phyloP scores from a whole-genome alignment of 2,888 invertebrate genomes.

The Digitonthophagus gazella region DNA sequence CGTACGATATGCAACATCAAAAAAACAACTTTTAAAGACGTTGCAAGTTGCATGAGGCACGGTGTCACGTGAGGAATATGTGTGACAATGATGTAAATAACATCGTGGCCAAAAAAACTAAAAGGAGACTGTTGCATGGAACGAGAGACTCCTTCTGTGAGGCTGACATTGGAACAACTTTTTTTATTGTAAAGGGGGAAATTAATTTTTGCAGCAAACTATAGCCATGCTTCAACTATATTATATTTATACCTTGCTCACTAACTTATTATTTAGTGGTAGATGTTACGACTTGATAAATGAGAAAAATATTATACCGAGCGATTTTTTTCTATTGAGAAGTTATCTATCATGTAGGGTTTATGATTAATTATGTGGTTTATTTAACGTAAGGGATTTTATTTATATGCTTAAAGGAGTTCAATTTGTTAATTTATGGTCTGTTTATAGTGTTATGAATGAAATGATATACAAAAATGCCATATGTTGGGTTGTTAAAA shows the following conservation, averaged over 20 bases:
- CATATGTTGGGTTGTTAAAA: no score
- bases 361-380: neutral
- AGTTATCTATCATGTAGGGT: neutral
- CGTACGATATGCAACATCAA: neutral
- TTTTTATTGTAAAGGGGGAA: conserved; percentile 4
- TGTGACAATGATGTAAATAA: conserved; percentile 37
- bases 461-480: neutral
- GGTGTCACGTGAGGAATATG: conserved; percentile 14
- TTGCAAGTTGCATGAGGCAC: conserved; percentile 17
- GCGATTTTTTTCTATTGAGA: neutral
- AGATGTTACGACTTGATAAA: neutral
- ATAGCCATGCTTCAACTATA: conserved; percentile 23
- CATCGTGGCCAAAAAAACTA: conserved; percentile 32
- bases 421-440: no score
- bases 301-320: neutral
- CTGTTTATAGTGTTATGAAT: no score
- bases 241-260: no score
- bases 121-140: conserved; percentile 3
- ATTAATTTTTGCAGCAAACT: conserved; percentile 15
- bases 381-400: neutral
- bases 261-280: conserved; percentile 8
- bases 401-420: neutral
- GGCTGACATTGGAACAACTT: conserved; percentile 18
- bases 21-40: neutral
- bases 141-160: conserved; percentile 24